These are phyloP conservation scores for Antidorcas marsupialis DNA, from an alignment of 2,113 vertebrate species.

Conservation along the genomic window DNA sequence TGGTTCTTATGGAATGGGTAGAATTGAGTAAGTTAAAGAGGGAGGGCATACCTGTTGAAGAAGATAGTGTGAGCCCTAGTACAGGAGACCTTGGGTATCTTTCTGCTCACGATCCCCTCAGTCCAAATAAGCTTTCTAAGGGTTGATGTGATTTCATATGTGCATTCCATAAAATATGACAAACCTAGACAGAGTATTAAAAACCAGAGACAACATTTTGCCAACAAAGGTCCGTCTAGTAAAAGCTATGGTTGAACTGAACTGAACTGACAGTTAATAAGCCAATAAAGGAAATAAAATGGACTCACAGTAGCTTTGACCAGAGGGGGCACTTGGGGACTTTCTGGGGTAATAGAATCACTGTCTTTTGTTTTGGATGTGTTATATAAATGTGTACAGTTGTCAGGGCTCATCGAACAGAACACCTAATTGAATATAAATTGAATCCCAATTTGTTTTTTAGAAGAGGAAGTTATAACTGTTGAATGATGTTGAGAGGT, in stretches of 20 bases:
- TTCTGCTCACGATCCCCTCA: not conserved
- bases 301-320: not conserved
- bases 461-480: not conserved
- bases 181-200: not conserved
- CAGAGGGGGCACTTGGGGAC: not conserved
- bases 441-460: not conserved
- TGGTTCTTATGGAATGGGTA: not conserved
- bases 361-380: not conserved
- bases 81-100: not conserved
- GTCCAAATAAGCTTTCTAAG: not conserved
- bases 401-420: not conserved
- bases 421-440: not conserved
- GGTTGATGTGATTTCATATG: not conserved
- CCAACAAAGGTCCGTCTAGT: not conserved
- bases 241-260: not conserved
- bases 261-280: not conserved
- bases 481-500: slow-evolving; percentile 53
- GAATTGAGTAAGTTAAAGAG: not conserved
- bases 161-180: not conserved
- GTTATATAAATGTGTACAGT: not conserved
- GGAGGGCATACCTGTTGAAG: not conserved
- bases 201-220: not conserved
- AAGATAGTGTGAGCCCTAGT: not conserved
- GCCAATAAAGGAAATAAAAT: not conserved
- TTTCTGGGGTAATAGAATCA: not conserved